Evolutionary conservation across 2,113 vertebrate genomes (phyloP), one percentile per base, ranked within the genome.

Genomic region (Monopterus albus): DNA sequence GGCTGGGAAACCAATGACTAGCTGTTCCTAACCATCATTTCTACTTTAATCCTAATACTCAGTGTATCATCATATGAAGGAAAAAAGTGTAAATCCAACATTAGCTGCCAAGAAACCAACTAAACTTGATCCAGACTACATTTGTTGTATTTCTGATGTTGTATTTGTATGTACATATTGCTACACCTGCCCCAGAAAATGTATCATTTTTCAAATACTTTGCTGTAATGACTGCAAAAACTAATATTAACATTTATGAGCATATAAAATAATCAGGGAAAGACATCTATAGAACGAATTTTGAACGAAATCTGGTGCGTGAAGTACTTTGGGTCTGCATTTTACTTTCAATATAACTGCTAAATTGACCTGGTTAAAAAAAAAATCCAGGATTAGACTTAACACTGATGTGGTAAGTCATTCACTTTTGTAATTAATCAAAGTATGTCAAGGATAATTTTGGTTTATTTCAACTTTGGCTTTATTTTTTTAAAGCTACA

Each of bases 61-160:
- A 67, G 49, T 53, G 49, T 47, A 73, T 49, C 57, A 65, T 66
- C 47, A 61, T 67, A 29, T 45, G 1, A 65, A 72, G 25, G 4
- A 18, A 66, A 59, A 21, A 6, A 46, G 40, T 84, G 51, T 50
- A 46, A 79, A 67, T 85, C 49, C 36, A 80, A 87, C 51, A 78
- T 80, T 80, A 83, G 79, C 67, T 87, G 82, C 82, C 75, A 86
- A 82, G 81, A 87, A 85, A 81, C 40, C 39, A 67, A 63, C 76
- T 75, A 76, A 73, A 76, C 71, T 72, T 67, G 46, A 79, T 76
- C 36, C 23, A 63, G 18, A 74, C 56, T 71, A 42, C 23, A 51
- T 82, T 71, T 46, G 18, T 81, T 45, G 46, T 40, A 18, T 12
- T 64, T 59, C 12, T 68, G 28, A 59, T 69, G 75, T 72, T 76